A percentile compares a stretch with the other conserved stretches of the same genome.
Evolutionary conservation across 2,888 invertebrate genomes (phyloP).

Genomic region (Lasius fuliginosus): DNA sequence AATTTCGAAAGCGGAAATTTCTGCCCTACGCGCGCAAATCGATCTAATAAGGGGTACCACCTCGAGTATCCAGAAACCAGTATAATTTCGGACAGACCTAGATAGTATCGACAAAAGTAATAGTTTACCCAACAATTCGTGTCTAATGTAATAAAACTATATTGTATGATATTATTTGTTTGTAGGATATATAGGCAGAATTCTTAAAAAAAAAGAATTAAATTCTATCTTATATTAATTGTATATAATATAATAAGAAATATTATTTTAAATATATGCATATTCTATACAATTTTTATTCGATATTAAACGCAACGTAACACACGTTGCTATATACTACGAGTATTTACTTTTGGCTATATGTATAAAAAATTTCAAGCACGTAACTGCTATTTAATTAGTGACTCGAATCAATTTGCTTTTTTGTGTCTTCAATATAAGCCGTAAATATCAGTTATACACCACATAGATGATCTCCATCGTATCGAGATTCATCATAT

Average conservation of each 20-base stretch:
- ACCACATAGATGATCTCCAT: background rate
- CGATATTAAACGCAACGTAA: background rate
- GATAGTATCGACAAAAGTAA: too few species aligned
- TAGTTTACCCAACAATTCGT: too few species aligned
- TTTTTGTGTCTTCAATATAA: background rate
- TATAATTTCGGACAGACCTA: constrained; percentile 1
- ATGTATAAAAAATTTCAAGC: background rate
- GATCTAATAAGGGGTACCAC: constrained; percentile 35
- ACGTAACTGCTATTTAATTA: background rate
- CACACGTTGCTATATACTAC: background rate
- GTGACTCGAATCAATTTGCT: background rate
- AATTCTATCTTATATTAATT: too few species aligned
- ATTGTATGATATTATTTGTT: too few species aligned
- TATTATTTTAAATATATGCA: too few species aligned
- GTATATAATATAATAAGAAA: background rate
- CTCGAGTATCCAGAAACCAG: background rate
- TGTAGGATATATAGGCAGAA: too few species aligned
- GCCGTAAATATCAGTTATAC: background rate
- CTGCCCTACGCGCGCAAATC: constrained; percentile 19
- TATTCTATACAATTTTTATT: background rate
- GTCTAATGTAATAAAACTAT: too few species aligned
- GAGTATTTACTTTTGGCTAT: background rate
- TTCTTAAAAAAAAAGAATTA: too few species aligned
- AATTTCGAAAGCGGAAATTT: constrained; percentile 32
- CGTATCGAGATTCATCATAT: background rate